phyloP scores from a whole-genome alignment of 1,140 invertebrate genomes.

The Marisa cornuarietis region DNA sequence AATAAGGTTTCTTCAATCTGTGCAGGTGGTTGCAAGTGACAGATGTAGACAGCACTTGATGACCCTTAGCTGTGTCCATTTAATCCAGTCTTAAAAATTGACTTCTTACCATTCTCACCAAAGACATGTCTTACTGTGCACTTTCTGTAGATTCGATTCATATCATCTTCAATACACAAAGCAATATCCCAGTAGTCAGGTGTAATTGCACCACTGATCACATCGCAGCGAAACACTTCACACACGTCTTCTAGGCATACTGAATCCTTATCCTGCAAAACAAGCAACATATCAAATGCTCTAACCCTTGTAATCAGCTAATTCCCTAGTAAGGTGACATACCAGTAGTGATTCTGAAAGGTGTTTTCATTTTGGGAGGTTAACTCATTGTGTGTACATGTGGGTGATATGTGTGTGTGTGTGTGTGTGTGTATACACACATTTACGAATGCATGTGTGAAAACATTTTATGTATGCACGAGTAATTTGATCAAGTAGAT shows the following conservation, averaged over 20 bases:
- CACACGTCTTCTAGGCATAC: constrained; percentile 93
- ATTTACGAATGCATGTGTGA: background rate
- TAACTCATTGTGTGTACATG: no score
- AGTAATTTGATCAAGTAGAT: no score
- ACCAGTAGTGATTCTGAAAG: no score
- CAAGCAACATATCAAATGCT: constrained; percentile 1
- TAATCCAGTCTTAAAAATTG: no score
- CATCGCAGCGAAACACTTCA: constrained; percentile 94
- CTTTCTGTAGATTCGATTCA: constrained; percentile 43
- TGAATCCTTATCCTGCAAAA: constrained; percentile 83
- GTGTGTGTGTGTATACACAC: background rate
- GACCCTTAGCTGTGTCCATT: no score
- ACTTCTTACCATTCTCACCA: no score
- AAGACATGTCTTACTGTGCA: constrained; percentile 5
- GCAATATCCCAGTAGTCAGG: constrained; percentile 61
- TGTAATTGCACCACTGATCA: constrained; percentile 62
- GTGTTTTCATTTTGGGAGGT: no score
- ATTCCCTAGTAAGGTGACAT: background rate
- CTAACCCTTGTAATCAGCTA: no score
- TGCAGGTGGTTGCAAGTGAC: no score
- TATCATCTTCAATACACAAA: constrained; percentile 59
- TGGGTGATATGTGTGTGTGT: no score
- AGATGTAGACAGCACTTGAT: no score
- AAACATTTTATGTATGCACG: background rate
- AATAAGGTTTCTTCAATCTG: no score